Evolutionary conservation across 2,888 invertebrate genomes (phyloP).

Genomic region (Panorpa germanica): DNA sequence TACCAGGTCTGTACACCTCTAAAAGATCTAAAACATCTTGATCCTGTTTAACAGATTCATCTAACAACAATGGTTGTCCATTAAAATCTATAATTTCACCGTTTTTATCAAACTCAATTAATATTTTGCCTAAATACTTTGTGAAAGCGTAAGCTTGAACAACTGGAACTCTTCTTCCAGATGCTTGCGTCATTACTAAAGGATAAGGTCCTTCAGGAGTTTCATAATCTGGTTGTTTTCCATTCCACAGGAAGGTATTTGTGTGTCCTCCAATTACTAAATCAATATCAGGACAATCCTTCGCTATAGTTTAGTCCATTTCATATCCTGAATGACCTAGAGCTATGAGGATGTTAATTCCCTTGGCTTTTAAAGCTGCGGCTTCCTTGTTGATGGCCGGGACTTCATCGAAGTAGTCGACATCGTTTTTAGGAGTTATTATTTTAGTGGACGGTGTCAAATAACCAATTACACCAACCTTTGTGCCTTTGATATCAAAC

Average conservation of each 20-base stretch:
- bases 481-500: constrained; percentile 33
- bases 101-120: constrained; percentile 33
- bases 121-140: constrained; percentile 26
- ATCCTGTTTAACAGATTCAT: constrained; percentile 40
- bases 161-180: constrained; percentile 47
- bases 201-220: constrained; percentile 51
- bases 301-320: constrained; percentile 53
- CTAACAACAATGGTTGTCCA: constrained; percentile 57
- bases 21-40: constrained; percentile 33
- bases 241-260: constrained; percentile 69
- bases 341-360: constrained; percentile 60
- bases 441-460: constrained; percentile 52
- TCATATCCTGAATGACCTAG: constrained; percentile 69
- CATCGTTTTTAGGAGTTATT: constrained; percentile 29
- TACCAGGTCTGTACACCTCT: constrained; percentile 29
- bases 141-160: constrained; percentile 73
- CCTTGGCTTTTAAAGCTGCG: constrained; percentile 30
- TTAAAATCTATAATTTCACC: constrained; percentile 43
- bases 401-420: constrained; percentile 43
- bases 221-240: constrained; percentile 43
- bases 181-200: constrained; percentile 38
- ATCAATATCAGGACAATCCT: constrained; percentile 53
- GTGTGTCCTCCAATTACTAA: constrained; percentile 76
- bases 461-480: constrained; percentile 67
- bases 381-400: constrained; percentile 40